These are phyloP conservation scores for Pterocles orientalis DNA, from an alignment of 2,113 vertebrate genomes.

Conservation along the genomic window DNA sequence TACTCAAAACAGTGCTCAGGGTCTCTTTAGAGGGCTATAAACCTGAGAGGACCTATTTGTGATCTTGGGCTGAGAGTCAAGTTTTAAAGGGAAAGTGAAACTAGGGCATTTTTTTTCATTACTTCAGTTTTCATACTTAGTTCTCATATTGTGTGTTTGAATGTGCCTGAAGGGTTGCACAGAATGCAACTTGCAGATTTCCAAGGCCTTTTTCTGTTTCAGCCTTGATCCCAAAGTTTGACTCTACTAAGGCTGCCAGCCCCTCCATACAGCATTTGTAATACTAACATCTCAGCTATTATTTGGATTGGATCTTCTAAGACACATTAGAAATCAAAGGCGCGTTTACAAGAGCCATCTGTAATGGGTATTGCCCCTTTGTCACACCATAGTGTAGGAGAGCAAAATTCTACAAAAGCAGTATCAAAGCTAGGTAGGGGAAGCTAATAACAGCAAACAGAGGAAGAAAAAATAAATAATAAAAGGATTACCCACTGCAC, in stretches of 20 bases:
- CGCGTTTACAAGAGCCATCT: neutral
- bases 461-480: neutral
- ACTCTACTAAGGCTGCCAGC: neutral
- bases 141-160: neutral
- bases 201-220: neutral
- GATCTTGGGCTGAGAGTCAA: neutral
- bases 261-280: neutral
- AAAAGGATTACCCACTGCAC: neutral
- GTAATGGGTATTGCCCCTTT: neutral
- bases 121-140: neutral
- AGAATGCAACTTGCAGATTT: neutral
- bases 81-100: neutral
- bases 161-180: neutral
- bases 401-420: neutral
- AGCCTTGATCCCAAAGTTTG: neutral
- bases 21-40: conserved; percentile 24
- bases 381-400: neutral
- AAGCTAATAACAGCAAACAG: neutral
- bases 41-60: neutral
- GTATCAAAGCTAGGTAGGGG: neutral
- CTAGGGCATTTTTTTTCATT: neutral
- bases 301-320: neutral
- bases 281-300: neutral
- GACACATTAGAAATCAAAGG: neutral
- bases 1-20: neutral